Percentiles rank a stretch among this genome's conserved stretches.
Evolutionary conservation across 2,113 vertebrate species (phyloP).

Genomic region (Hassar affinis): DNA sequence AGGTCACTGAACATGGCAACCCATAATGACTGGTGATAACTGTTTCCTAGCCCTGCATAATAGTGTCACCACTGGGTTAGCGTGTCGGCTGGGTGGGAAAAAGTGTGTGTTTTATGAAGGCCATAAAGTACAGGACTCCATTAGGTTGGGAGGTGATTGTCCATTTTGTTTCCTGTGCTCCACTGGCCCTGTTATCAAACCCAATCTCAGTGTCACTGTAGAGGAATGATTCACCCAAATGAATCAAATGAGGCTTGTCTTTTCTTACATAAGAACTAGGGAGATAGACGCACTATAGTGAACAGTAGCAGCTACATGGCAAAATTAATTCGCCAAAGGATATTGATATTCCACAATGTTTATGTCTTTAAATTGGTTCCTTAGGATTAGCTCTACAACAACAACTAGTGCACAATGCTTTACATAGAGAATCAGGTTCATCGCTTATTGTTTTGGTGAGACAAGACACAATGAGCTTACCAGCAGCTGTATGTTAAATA

Average conservation of each 20-base stretch:
- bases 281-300: not conserved
- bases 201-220: slow-evolving; percentile 55
- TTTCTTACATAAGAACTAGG: slow-evolving; percentile 39
- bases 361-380: not conserved
- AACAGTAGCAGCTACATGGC: slow-evolving; percentile 8
- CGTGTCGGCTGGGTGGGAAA: slow-evolving; percentile 41
- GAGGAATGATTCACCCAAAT: slow-evolving; percentile 41
- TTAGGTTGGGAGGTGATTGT: slow-evolving; percentile 60
- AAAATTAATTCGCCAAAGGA: not conserved
- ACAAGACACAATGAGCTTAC: not conserved
- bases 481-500: slow-evolving; percentile 1
- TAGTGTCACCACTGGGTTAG: slow-evolving; percentile 42
- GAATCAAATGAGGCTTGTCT: slow-evolving; percentile 23
- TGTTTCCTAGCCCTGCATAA: slow-evolving; percentile 49
- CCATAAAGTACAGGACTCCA: slow-evolving; percentile 60
- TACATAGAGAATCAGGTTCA: not conserved
- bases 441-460: not conserved
- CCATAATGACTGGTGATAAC: slow-evolving; percentile 41
- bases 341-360: not conserved
- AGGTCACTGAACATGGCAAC: slow-evolving; percentile 34
- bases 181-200: slow-evolving; percentile 58
- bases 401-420: not conserved
- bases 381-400: not conserved
- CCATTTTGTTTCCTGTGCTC: slow-evolving; percentile 53
- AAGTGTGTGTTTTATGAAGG: slow-evolving; percentile 64